Evolutionary conservation across 2,113 vertebrate genomes (phyloP), one percentile per base, ranked within the genome.

Genomic region (Mungos mungo): DNA sequence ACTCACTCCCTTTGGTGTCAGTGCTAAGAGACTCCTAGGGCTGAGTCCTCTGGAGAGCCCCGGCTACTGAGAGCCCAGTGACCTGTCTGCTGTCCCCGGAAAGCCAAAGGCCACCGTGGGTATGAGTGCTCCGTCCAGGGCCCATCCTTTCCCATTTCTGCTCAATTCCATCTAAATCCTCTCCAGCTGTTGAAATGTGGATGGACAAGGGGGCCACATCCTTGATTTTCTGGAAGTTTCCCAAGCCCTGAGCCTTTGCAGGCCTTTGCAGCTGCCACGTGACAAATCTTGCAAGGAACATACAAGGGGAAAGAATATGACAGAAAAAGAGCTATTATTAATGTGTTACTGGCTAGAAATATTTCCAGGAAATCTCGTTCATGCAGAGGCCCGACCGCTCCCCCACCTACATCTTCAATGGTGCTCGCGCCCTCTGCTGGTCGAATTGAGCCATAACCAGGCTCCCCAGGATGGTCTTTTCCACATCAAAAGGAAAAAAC

Each of bases 361-460:
- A 76, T 83, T 97, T 97, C 88, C 88, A 96, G 94, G 93, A 98
- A 96, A 95, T 84, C 54, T 68, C 33, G 38, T 47, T 81, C 38
- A 1, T 3, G 15, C 7, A 6, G 25, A 47, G 33, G 57, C n/a
- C 38, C 18, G 41, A 0, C 7, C 0, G 25, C 15, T 35, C 29
- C n/a, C 33, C 54, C 92, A 50, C 45, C 54, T 35, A 27, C 57
- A 57, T 88, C 82, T 27, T 41, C 83, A 88, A 38, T 88, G 94
- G 60, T 38, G 97, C 86, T 97, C 94, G 38, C 11, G 45, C 97
- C 97, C 96, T 98, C 98, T 98, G 96, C 96, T 97, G 98, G 94
- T 69, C n/a, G 54, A 18, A 74, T 35, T 72, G n/a, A 87, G 69
- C 93, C 50, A 50, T 33, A 84, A 69, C 57, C 54, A 14, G 63